Conservation (phyloP, 2,888 invertebrate genomes). For the Chloromyia formosa region DNA sequence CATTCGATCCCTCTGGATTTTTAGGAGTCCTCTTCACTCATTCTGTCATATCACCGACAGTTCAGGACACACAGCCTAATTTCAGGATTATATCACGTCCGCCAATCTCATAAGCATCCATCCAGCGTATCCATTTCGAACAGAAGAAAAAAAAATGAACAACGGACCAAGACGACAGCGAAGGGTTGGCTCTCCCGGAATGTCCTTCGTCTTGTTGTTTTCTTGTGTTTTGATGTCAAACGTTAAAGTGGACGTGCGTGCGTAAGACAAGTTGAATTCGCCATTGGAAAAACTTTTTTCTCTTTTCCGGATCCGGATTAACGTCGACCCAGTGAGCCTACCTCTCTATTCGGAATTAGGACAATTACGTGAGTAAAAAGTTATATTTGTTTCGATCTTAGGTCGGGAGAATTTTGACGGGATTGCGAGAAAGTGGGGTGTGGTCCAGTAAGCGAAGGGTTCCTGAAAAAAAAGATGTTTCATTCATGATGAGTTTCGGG, state of each 20-base stretch:
- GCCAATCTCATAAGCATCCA: constrained; percentile 36
- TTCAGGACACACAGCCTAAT: constrained; percentile 3
- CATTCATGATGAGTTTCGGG: no score
- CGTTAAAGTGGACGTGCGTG: constrained; percentile 8
- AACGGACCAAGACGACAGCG: background rate
- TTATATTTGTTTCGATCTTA: constrained; percentile 38
- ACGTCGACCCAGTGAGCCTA: background rate
- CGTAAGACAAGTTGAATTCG: constrained; percentile 22
- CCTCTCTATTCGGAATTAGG: constrained; percentile 28
- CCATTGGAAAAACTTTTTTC: constrained; percentile 19
- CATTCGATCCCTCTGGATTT: background rate
- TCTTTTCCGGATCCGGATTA: constrained; percentile 15
- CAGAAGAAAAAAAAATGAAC: background rate
- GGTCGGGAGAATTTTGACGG: background rate
- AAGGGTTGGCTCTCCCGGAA: background rate
- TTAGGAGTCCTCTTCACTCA: background rate
- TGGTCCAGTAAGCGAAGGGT: background rate
- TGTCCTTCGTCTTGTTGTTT: background rate
- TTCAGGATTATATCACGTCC: constrained; percentile 39
- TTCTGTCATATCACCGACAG: constrained; percentile 6
- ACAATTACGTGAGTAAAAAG: constrained; percentile 38
- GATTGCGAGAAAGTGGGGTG: background rate
- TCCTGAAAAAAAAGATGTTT: no score
- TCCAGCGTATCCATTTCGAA: constrained; percentile 30
- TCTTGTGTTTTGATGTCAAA: background rate